Conservation (phyloP, 2,888 invertebrate species). For the Reticulitermes lucifugus region DNA sequence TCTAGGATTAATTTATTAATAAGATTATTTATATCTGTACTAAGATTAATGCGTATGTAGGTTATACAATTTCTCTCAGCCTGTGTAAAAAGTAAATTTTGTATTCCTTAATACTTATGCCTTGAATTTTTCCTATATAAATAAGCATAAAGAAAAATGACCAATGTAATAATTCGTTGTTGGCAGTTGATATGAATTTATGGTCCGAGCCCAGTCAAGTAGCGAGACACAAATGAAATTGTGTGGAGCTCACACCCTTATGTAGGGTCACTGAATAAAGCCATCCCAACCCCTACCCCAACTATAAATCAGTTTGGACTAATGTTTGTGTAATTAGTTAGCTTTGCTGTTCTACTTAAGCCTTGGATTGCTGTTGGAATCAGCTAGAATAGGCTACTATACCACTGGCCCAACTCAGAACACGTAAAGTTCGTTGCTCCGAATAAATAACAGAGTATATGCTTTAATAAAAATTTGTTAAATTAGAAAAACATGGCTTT, state of each 20-base stretch:
- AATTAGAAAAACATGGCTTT: neutral
- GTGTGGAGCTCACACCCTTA: constrained; percentile 11
- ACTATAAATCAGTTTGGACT: constrained; percentile 35
- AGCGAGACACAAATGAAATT: constrained; percentile 27
- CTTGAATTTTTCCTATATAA: neutral
- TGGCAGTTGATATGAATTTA: constrained; percentile 29
- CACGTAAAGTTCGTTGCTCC: neutral
- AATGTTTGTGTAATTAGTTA: constrained; percentile 36
- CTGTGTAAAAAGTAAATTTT: neutral
- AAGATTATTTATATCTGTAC: neutral
- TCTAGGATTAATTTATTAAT: neutral
- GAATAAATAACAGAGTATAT: neutral
- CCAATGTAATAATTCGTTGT: constrained; percentile 5
- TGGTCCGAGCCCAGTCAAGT: neutral
- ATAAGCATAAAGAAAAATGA: neutral
- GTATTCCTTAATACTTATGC: neutral
- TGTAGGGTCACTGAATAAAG: constrained; percentile 10
- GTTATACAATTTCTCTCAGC: neutral
- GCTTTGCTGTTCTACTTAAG: constrained; percentile 33
- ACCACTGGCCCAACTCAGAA: neutral
- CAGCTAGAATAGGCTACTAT: neutral
- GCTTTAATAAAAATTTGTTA: neutral
- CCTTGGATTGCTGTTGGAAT: constrained; percentile 11
- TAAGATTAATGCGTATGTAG: neutral
- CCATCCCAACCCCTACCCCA: neutral